A percentile compares a stretch with the other conserved stretches of the same genome.
These are phyloP conservation scores for Buathra laborator DNA, from an alignment of 2,888 invertebrate species.

Conservation along the genomic window DNA sequence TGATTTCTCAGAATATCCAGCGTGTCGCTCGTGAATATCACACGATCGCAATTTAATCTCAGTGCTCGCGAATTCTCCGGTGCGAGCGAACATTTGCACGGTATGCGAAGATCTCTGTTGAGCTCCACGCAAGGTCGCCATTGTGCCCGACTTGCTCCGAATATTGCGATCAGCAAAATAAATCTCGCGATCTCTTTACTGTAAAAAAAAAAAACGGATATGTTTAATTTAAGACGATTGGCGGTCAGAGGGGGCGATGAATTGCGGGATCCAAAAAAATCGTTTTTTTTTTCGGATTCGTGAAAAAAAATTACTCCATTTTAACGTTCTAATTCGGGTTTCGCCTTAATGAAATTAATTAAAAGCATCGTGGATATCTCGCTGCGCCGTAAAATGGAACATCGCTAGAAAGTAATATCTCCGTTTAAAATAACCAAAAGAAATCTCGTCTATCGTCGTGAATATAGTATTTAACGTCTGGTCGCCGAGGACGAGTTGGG, in stretches of 20 bases:
- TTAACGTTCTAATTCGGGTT: too few relatives aligned
- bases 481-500: constrained; percentile 46
- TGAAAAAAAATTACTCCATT: too few relatives aligned
- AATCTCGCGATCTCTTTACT: constrained; percentile 42
- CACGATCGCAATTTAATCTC: constrained; percentile 93
- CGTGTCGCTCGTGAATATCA: constrained; percentile 93
- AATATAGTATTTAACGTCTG: neutral
- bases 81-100: constrained; percentile 88
- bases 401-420: constrained; percentile 51
- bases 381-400: constrained; percentile 10
- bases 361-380: neutral
- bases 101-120: constrained; percentile 91
- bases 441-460: constrained; percentile 14
- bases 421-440: constrained; percentile 24
- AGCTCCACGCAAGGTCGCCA: constrained; percentile 93
- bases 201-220: constrained; percentile 31
- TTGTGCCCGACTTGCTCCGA: constrained; percentile 72
- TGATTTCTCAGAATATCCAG: constrained; percentile 92
- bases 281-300: too few relatives aligned
- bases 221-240: too few relatives aligned
- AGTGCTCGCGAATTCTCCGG: constrained; percentile 86
- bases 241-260: too few relatives aligned
- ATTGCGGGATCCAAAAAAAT: too few relatives aligned
- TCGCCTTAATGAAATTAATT: too few relatives aligned
- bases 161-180: constrained; percentile 68